A percentile compares a stretch with the other conserved stretches of the same genome.
phyloP scores from a whole-genome alignment of 2,797 vertebrate species.

The Linurgus olivaceus region DNA sequence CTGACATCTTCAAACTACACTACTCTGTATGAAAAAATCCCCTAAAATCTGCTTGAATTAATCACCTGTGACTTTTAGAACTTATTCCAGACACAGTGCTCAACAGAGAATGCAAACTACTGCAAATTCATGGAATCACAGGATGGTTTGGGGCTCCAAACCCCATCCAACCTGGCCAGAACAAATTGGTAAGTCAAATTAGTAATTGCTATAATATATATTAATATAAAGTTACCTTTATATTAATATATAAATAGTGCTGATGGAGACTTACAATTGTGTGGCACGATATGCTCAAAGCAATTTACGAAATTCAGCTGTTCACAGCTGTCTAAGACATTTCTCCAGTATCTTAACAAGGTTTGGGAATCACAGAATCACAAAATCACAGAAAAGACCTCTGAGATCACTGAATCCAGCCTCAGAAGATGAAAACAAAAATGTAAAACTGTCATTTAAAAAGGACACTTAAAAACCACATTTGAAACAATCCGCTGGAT shows the following conservation, averaged over 20 bases:
- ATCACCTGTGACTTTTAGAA: neutral
- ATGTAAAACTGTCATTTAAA: neutral
- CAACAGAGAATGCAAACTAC: neutral
- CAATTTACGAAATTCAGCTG: neutral
- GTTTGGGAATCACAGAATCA: neutral
- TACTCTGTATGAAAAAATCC: neutral
- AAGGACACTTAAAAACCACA: neutral
- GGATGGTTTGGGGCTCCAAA: neutral
- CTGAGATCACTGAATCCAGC: neutral
- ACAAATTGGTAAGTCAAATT: neutral
- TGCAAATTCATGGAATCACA: neutral
- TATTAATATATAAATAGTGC: neutral
- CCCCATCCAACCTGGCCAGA: neutral
- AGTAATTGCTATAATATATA: neutral
- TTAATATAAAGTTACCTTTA: neutral
- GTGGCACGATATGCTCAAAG: neutral
- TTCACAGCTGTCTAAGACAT: neutral
- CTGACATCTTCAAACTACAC: neutral
- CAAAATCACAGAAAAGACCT: neutral
- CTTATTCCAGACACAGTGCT: neutral
- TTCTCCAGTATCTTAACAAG: neutral
- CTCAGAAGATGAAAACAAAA: neutral
- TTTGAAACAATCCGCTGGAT: neutral
- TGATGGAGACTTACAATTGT: neutral
- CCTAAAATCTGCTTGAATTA: neutral